Evolutionary conservation across 1,140 invertebrate species (phyloP).

Genomic region (Neodiprion lecontei): DNA sequence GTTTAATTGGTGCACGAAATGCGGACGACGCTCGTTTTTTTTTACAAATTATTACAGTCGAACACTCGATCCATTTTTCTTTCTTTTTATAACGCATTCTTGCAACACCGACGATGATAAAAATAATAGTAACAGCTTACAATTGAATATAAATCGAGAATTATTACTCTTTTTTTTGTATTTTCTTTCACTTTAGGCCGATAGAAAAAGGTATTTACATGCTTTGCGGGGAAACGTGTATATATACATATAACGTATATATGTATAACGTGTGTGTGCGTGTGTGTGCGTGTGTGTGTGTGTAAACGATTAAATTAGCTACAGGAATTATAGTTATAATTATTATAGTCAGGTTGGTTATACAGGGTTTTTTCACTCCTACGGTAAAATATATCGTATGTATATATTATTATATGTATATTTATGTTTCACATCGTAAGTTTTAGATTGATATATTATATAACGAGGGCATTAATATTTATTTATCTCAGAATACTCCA

Average conservation of each 20-base stretch:
- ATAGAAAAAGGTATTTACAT: constrained; percentile 37
- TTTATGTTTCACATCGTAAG: too few species aligned
- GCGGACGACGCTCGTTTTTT: not conserved
- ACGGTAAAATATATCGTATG: constrained; percentile 9
- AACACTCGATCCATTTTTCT: not conserved
- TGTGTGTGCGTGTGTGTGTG: not conserved
- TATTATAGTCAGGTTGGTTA: not conserved
- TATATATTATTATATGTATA: constrained; percentile 12
- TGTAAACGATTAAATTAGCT: not conserved
- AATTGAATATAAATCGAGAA: not conserved
- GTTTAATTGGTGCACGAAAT: not conserved
- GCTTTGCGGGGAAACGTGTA: constrained; percentile 3
- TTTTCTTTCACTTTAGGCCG: constrained; percentile 29
- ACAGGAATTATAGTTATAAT: too few species aligned
- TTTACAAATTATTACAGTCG: not conserved
- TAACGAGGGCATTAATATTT: too few species aligned
- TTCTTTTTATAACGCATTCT: too few species aligned
- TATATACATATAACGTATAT: not conserved
- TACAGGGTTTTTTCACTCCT: constrained; percentile 10
- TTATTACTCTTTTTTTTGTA: not conserved
- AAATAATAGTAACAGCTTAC: not conserved
- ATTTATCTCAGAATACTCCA: too few species aligned
- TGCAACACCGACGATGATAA: too few species aligned
- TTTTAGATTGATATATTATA: too few species aligned
- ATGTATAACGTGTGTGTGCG: not conserved